Evolutionary conservation across 2,113 vertebrate species (phyloP).

Genomic region (Cromileptes altivelis): DNA sequence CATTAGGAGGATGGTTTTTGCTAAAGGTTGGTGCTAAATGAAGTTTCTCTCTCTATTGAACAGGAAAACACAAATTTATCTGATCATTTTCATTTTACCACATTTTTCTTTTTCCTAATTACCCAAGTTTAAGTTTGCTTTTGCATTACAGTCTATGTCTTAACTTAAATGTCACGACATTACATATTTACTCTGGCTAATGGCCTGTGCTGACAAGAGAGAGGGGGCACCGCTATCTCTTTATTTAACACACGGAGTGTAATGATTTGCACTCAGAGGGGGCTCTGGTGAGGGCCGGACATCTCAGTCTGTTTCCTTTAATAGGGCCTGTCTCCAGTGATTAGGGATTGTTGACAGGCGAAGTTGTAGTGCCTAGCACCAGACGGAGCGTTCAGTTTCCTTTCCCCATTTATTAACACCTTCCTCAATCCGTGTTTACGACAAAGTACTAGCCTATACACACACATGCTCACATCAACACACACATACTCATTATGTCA

Average conservation of each 20-base stretch:
- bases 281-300: constrained; percentile 69
- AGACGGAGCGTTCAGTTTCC: constrained; percentile 55
- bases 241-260: constrained; percentile 69
- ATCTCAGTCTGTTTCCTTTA: constrained; percentile 73
- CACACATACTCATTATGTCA: constrained; percentile 71
- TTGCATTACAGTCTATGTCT: constrained; percentile 19
- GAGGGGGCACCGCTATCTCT: constrained; percentile 43
- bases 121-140: constrained; percentile 40
- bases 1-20: neutral
- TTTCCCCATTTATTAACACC: constrained; percentile 66
- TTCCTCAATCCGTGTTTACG: constrained; percentile 34
- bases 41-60: constrained; percentile 32
- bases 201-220: constrained; percentile 64
- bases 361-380: constrained; percentile 68
- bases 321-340: constrained; percentile 76
- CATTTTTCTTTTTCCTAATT: constrained; percentile 42
- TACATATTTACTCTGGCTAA: constrained; percentile 67
- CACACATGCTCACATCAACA: neutral
- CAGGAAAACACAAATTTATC: constrained; percentile 20
- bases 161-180: constrained; percentile 63
- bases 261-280: constrained; percentile 76
- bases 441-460: constrained; percentile 28
- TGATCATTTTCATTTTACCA: constrained; percentile 16
- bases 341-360: constrained; percentile 78
- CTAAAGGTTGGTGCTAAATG: constrained; percentile 48